Conservation (phyloP, 2,113 vertebrate genomes). For the Uropsilus gracilis region DNA sequence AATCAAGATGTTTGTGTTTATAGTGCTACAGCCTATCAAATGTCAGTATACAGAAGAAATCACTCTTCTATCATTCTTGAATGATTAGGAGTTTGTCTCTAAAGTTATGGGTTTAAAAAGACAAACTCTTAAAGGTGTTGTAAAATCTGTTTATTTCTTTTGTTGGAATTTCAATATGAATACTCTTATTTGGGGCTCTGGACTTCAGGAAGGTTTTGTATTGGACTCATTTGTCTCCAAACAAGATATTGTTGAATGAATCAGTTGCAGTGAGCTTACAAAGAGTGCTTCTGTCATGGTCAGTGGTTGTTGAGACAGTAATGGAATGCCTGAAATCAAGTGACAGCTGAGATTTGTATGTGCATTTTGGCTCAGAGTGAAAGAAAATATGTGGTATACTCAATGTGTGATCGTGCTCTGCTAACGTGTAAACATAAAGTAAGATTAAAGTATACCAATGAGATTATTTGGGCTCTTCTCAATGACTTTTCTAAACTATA, state of each 20-base stretch:
- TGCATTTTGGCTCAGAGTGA: not conserved
- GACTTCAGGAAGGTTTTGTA: not conserved
- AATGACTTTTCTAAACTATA: not conserved
- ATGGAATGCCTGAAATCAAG: not conserved
- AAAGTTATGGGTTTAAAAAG: not conserved
- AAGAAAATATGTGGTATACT: not conserved
- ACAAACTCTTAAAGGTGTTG: not conserved
- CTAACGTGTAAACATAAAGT: not conserved
- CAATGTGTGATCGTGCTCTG: not conserved
- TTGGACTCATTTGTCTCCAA: not conserved
- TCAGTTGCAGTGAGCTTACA: not conserved
- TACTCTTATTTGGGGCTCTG: not conserved
- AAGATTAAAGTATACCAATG: not conserved
- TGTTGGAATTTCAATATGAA: not conserved
- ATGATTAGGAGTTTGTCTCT: not conserved
- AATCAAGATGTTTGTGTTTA: not conserved
- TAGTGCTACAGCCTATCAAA: rapidly evolving
- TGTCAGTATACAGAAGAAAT: not conserved
- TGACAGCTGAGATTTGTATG: not conserved
- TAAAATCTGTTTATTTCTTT: not conserved
- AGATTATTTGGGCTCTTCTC: not conserved
- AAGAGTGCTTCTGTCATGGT: not conserved
- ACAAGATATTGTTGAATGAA: not conserved
- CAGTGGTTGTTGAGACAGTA: not conserved
- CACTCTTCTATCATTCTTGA: not conserved